Evolutionary conservation across 2,113 vertebrate genomes (phyloP).

Genomic region (Geococcyx californianus): DNA sequence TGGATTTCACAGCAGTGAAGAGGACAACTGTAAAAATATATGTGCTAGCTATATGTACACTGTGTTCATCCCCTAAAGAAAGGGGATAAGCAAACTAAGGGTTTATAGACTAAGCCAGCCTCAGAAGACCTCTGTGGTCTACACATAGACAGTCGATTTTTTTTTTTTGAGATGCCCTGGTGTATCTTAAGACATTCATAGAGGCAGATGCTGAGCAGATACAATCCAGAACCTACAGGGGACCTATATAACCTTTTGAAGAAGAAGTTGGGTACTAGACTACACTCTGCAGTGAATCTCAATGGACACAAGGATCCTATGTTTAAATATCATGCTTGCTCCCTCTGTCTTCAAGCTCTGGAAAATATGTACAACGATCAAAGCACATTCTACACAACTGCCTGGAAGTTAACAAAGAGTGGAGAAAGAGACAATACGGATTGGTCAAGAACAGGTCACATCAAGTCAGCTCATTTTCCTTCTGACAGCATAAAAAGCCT

Average conservation of each 20-base stretch:
- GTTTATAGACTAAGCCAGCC: background rate
- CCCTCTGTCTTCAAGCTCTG: background rate
- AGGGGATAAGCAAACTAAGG: background rate
- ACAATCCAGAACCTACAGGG: background rate
- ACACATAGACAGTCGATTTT: background rate
- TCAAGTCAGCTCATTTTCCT: background rate
- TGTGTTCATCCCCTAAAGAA: background rate
- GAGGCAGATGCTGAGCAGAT: background rate
- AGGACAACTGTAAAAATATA: background rate
- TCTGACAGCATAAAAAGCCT: background rate
- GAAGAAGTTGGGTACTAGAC: background rate
- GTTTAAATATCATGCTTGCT: background rate
- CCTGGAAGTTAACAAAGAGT: background rate
- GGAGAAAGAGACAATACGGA: background rate
- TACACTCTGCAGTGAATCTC: background rate
- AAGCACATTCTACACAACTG: background rate
- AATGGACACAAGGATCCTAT: background rate
- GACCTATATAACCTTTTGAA: background rate
- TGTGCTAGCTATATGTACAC: background rate
- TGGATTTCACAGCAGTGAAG: background rate
- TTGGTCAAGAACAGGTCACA: background rate
- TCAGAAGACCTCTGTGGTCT: background rate
- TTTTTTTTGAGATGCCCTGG: background rate
- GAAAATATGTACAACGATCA: background rate
- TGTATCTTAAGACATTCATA: background rate